Evolutionary conservation across 2,888 invertebrate species (phyloP), one percentile per base, ranked within the genome.

Genomic region (Apotomis betuletana): DNA sequence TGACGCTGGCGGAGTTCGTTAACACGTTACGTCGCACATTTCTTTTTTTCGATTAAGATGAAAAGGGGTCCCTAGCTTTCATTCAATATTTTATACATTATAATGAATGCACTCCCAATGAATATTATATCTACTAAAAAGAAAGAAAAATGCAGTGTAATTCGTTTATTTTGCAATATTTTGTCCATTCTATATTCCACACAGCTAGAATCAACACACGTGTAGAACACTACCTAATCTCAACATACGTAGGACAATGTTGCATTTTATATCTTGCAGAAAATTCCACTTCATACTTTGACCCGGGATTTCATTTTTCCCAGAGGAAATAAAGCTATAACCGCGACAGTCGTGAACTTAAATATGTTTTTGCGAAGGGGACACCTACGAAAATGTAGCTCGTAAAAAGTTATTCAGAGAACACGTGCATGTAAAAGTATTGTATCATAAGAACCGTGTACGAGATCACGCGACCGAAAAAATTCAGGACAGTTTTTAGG

Each of bases 361-460:
- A 72, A 68, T 68, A 52, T 63, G 67, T 72, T 72, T 63, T 68
- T 68, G 58, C 46, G 51, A 67, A 57, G 67, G 57, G 72, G 63
- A 57, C 70, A 67, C 55, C 69, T 38, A 69, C 67, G 41, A 72
- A 62, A 68, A 67, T 49, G 71, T 51, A 12, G 52, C 10, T 59
- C 54, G 58, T 69, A 71, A 63, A 71, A 69, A 67, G 51, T 70
- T 78, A 75, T 55, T 82, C 71, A 59, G 70, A 51, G 73, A 77
- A 77, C 13, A 75, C 61, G 59, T 80, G 75, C 36, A 79, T 80
- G 65, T 90, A 89, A 65, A 89, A 89, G 68, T 87, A 86, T 69
- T 89, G 88, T 64, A 89, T 89, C 79, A 88, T 82, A 1, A 89
- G 77, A 1, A 89, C 81, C 1, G 82, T 79, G 69, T 87, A 88